These are phyloP conservation scores for Scaptomyza parva DNA, from an alignment of 2,888 invertebrate genomes.

Conservation along the genomic window DNA sequence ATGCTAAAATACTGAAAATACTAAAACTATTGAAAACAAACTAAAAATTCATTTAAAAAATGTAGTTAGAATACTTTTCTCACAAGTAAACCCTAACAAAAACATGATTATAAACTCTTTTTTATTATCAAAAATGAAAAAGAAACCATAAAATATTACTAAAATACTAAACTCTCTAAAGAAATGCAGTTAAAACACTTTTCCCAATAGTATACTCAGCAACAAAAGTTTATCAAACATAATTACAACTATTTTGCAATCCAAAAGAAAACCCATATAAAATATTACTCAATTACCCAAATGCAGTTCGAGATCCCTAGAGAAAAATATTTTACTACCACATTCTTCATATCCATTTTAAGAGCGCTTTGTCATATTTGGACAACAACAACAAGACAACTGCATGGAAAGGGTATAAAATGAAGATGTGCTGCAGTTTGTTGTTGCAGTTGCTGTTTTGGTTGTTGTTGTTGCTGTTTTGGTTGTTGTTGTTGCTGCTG, in stretches of 20 bases:
- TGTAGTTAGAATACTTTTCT: too few relatives aligned
- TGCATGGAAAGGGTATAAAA: slow-evolving; percentile 54
- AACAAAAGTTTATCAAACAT: too few relatives aligned
- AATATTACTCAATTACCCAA: background rate
- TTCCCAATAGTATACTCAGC: too few relatives aligned
- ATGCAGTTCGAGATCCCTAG: background rate
- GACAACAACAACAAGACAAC: background rate
- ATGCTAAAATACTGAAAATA: too few relatives aligned
- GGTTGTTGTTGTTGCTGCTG: background rate
- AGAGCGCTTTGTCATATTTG: slow-evolving; percentile 3
- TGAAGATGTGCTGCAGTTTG: slow-evolving; percentile 64
- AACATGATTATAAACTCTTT: too few relatives aligned
- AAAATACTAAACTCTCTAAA: too few relatives aligned
- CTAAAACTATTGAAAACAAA: too few relatives aligned
- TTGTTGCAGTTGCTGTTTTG: background rate
- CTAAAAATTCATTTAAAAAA: too few relatives aligned
- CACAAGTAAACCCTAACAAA: too few relatives aligned
- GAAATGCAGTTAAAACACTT: too few relatives aligned
- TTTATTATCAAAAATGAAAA: too few relatives aligned
- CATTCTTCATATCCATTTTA: background rate
- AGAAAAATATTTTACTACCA: background rate
- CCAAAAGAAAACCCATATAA: background rate
- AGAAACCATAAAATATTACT: too few relatives aligned
- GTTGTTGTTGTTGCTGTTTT: slow-evolving; percentile 18
- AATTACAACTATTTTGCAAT: background rate